Evolutionary conservation across 2,888 invertebrate species (phyloP).

Genomic region (Schizaphis graminum): DNA sequence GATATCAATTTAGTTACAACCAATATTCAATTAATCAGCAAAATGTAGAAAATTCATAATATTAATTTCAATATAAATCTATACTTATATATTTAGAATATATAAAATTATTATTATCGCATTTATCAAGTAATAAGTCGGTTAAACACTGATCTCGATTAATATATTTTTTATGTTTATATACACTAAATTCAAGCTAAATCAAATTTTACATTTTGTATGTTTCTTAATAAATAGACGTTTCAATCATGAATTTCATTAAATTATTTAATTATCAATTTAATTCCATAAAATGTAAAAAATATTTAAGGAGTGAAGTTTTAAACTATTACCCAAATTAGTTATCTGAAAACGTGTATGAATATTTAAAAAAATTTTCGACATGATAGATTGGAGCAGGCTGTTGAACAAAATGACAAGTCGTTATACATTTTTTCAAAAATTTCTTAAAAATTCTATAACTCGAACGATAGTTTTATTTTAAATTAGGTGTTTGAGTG

Average conservation of each 20-base stretch:
- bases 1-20: neutral
- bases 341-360: neutral
- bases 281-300: neutral
- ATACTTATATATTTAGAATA: neutral
- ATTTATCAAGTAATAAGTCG: neutral
- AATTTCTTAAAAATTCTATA: neutral
- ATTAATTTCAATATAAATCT: neutral
- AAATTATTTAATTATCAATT: neutral
- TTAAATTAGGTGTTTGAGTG: neutral
- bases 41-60: neutral
- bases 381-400: slow-evolving; percentile 22
- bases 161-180: neutral
- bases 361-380: neutral
- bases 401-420: neutral
- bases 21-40: neutral
- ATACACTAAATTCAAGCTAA: neutral
- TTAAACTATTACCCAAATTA: neutral
- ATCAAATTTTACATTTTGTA: neutral
- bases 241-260: neutral
- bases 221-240: neutral
- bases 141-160: neutral
- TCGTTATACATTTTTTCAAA: neutral
- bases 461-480: neutral
- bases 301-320: neutral
- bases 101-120: neutral